Evolutionary conservation across 2,797 vertebrate genomes (phyloP).

Genomic region (Myripristis jacobus): DNA sequence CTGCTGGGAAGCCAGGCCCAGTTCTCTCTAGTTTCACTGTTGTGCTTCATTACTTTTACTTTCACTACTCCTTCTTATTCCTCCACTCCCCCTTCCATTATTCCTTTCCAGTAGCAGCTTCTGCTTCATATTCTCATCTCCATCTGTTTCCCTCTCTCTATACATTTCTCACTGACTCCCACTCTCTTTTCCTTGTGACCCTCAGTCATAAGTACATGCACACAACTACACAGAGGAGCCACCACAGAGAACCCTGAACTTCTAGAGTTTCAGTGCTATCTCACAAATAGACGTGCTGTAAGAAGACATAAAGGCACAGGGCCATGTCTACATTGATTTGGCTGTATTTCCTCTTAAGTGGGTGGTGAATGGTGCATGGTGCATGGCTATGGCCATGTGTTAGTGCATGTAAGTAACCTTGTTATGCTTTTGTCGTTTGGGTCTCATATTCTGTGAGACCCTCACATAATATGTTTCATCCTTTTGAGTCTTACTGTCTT

Average conservation of each 20-base stretch:
- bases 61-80: not conserved
- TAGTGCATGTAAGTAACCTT: too few relatives aligned
- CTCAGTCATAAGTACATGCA: slow-evolving; percentile 36
- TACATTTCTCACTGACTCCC: slow-evolving; percentile 5
- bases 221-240: slow-evolving; percentile 40
- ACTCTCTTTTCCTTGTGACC: slow-evolving; percentile 28
- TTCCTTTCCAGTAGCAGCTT: not conserved
- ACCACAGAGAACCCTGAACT: slow-evolving; percentile 3
- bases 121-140: too few relatives aligned
- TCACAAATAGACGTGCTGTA: slow-evolving; percentile 14
- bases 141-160: slow-evolving; percentile 22
- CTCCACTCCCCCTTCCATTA: too few relatives aligned
- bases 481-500: not conserved
- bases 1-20: slow-evolving; percentile 41
- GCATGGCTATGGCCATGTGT: slow-evolving; percentile 11
- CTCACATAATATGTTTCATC: not conserved
- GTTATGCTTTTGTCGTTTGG: too few relatives aligned
- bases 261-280: slow-evolving; percentile 30
- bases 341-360: slow-evolving; percentile 6
- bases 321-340: slow-evolving; percentile 35
- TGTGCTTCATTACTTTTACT: slow-evolving; percentile 13
- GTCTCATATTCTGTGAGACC: too few relatives aligned
- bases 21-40: slow-evolving; percentile 6
- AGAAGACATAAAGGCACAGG: slow-evolving; percentile 12
- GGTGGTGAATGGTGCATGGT: not conserved